Conservation (phyloP, 1,140 invertebrate genomes). For the Lordiphosa collinella region DNA sequence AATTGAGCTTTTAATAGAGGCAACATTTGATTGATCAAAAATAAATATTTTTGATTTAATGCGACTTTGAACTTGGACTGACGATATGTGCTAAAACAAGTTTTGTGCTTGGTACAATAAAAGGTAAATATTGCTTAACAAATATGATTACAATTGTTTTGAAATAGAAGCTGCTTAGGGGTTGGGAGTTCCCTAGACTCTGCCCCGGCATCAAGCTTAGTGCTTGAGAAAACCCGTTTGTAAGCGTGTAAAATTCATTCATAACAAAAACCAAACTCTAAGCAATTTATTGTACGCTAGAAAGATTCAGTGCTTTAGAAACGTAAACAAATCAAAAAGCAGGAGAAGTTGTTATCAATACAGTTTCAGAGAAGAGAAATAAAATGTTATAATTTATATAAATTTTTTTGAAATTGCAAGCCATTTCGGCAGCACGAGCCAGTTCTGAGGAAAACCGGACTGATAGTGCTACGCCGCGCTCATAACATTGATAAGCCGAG, state of each 20-base stretch:
- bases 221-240: constrained; percentile 32
- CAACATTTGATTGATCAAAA: too few relatives aligned
- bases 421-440: constrained; percentile 4
- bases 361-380: too few relatives aligned
- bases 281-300: constrained; percentile 6
- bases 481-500: constrained; percentile 27
- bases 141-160: too few relatives aligned
- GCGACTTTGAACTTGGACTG: neutral
- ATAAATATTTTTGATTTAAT: too few relatives aligned
- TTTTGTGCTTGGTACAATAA: constrained; percentile 18
- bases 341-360: too few relatives aligned
- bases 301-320: constrained; percentile 20
- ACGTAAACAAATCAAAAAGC: constrained; percentile 10
- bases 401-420: too few relatives aligned
- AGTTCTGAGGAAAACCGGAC: constrained; percentile 14
- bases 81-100: neutral
- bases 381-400: too few relatives aligned
- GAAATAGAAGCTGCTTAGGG: too few relatives aligned
- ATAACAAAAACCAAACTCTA: constrained; percentile 6
- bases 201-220: neutral
- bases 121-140: too few relatives aligned
- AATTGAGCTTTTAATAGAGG: neutral
- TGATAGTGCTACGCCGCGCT: constrained; percentile 27
- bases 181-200: constrained; percentile 6
- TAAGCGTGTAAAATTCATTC: constrained; percentile 17